Percentiles rank a stretch among this genome's conserved stretches.
Evolutionary conservation across 1,140 invertebrate species (phyloP).

Genomic region (Kradibia gibbosae): DNA sequence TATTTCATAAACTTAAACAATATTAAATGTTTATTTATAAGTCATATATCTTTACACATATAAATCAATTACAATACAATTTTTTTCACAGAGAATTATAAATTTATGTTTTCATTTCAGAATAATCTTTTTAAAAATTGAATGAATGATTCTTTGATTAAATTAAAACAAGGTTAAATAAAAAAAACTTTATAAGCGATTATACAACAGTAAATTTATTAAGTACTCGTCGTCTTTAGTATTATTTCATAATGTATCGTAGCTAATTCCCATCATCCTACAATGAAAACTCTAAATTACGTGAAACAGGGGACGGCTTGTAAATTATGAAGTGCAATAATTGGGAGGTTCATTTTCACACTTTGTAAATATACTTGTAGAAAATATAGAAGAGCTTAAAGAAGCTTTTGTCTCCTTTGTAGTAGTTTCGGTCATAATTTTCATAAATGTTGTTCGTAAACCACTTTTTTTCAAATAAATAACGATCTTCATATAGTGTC

Average conservation of each 20-base stretch:
- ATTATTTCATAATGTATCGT: not conserved
- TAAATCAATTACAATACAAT: too few relatives aligned
- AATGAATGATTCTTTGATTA: too few relatives aligned
- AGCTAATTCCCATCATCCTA: not conserved
- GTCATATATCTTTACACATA: too few relatives aligned
- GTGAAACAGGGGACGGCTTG: not conserved
- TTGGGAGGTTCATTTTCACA: not conserved
- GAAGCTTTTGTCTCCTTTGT: not conserved
- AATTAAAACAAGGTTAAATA: not conserved
- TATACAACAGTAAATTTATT: constrained; percentile 30
- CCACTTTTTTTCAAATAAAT: constrained; percentile 43
- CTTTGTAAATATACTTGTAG: not conserved
- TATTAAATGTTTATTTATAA: too few relatives aligned
- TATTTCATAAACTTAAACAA: not conserved
- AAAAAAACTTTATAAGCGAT: constrained; percentile 45
- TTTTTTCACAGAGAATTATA: too few relatives aligned
- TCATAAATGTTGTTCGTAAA: not conserved
- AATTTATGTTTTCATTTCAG: too few relatives aligned
- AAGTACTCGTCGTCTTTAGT: constrained; percentile 17
- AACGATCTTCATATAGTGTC: constrained; percentile 27
- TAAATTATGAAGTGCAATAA: constrained; percentile 17
- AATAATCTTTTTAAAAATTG: too few relatives aligned
- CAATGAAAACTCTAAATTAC: constrained; percentile 27
- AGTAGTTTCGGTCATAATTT: not conserved
- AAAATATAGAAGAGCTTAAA: constrained; percentile 1